phyloP scores from a whole-genome alignment of 2,113 vertebrate species.

The Girardinichthys multiradiatus region DNA sequence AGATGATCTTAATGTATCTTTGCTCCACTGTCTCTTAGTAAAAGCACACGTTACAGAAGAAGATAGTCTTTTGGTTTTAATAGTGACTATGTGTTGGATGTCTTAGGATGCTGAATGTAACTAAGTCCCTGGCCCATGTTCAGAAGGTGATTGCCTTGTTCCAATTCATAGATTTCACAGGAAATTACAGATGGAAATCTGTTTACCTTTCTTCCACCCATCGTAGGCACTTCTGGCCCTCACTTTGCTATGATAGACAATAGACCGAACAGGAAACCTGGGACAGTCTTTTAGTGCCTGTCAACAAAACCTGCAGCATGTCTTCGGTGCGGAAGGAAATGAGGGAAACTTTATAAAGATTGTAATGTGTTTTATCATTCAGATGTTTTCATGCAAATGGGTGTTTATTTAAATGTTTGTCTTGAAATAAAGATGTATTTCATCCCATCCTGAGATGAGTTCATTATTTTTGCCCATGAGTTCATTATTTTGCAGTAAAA shows the following conservation, averaged over 20 bases:
- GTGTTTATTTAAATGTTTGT: slow-evolving; percentile 40
- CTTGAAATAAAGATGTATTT: slow-evolving; percentile 54
- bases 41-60: slow-evolving; percentile 10
- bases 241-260: slow-evolving; percentile 36
- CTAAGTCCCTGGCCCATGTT: slow-evolving; percentile 10
- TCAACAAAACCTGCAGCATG: slow-evolving; percentile 52
- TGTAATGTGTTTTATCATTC: background rate
- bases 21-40: slow-evolving; percentile 23
- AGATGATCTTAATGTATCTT: slow-evolving; percentile 44
- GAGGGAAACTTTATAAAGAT: background rate
- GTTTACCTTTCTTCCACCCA: slow-evolving; percentile 13
- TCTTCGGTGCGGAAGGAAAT: slow-evolving; percentile 10
- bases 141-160: slow-evolving; percentile 33
- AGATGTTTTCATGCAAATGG: slow-evolving; percentile 15
- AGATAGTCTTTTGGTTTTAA: slow-evolving; percentile 10
- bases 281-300: slow-evolving; percentile 29
- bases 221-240: slow-evolving; percentile 31
- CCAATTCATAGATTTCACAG: background rate
- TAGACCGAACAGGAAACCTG: slow-evolving; percentile 6
- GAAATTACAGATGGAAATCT: slow-evolving; percentile 39
- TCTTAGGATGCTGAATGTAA: slow-evolving; percentile 30
- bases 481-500: slow-evolving; percentile 4
- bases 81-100: slow-evolving; percentile 25
- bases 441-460: background rate
- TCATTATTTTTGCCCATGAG: slow-evolving; percentile 2